Evolutionary conservation across 2,888 invertebrate species (phyloP), one percentile per base, ranked within the genome.

Genomic region (Tetropium fuscum): DNA sequence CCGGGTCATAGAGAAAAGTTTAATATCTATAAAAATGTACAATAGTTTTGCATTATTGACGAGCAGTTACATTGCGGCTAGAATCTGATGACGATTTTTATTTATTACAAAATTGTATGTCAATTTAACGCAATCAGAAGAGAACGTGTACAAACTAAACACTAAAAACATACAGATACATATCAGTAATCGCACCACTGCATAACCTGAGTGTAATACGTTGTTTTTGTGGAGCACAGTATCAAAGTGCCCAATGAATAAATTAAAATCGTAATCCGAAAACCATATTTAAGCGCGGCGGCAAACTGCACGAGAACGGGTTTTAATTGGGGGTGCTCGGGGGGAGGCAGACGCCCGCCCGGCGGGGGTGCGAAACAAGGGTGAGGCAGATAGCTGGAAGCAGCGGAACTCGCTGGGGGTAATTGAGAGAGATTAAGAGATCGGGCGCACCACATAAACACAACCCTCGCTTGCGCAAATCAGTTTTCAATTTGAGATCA

Each of bases 351-450:
- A 15, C 38, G 10, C 30, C 10, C 41, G 15, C 27, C 41, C 30
- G 20, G 8, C 55, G 57, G 41, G 66, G 64, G 65, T 57, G 64
- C 58, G 63, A 63, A 66, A 68, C 65, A 61, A 62, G 68, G 70
- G 67, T 55, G 60, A 54, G 57, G 64, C 60, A 60, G 69, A 66
- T 66, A 59, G 67, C 72, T 68, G 67, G 70, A 70, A 68, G 69
- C 69, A 47, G 64, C 60, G 62, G 66, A 73, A 70, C 68, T 72
- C 64, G 71, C 71, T 68, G 67, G 74, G 76, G 75, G 77, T 77
- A 79, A 79, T 79, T 78, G 76, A 75, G 77, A 73, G 77, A 79
- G 78, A 78, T 78, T 78, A 79, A 78, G 77, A 77, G 78, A 78
- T 79, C 74, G 75, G 76, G 75, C 67, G 76, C 72, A 74, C 78